phyloP scores from a whole-genome alignment of 2,888 invertebrate species.

The Athalia circularis region DNA sequence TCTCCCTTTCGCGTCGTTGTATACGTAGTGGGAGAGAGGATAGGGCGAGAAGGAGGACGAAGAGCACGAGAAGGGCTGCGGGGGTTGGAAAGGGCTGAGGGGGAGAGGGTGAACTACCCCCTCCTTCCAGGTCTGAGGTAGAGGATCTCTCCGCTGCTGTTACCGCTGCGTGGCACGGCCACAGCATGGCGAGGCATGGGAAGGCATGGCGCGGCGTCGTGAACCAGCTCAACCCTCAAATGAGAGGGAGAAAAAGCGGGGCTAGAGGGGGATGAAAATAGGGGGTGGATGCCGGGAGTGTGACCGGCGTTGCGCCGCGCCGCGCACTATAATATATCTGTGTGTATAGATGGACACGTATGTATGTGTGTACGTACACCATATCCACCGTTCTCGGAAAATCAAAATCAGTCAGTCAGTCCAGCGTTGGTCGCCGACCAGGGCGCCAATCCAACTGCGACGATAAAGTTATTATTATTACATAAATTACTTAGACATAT shows the following conservation, averaged over 20 bases:
- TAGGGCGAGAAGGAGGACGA: slow-evolving; percentile 57
- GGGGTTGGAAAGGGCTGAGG: slow-evolving; percentile 54
- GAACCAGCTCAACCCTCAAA: background rate
- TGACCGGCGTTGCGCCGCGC: slow-evolving; percentile 57
- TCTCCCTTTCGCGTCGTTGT: slow-evolving; percentile 71
- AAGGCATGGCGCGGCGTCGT: background rate
- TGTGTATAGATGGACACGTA: background rate
- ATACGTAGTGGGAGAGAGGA: slow-evolving; percentile 59
- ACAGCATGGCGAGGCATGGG: background rate
- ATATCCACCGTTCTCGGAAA: background rate
- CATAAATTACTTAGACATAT: no score
- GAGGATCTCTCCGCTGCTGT: background rate
- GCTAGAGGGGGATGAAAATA: background rate
- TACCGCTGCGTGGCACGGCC: slow-evolving; percentile 9
- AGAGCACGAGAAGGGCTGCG: slow-evolving; percentile 56
- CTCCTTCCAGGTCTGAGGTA: background rate
- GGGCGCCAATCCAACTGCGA: slow-evolving; percentile 54
- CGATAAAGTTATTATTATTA: background rate
- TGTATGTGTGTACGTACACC: background rate
- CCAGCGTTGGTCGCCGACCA: slow-evolving; percentile 71
- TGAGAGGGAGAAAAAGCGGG: slow-evolving; percentile 28
- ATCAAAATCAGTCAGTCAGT: slow-evolving; percentile 67
- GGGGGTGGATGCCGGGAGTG: slow-evolving; percentile 50
- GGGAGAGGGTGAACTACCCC: slow-evolving; percentile 47
- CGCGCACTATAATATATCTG: slow-evolving; percentile 3